Percentiles rank a stretch among this genome's conserved stretches.
phyloP scores from a whole-genome alignment of 2,797 vertebrate genomes.

The Falco cherrug region DNA sequence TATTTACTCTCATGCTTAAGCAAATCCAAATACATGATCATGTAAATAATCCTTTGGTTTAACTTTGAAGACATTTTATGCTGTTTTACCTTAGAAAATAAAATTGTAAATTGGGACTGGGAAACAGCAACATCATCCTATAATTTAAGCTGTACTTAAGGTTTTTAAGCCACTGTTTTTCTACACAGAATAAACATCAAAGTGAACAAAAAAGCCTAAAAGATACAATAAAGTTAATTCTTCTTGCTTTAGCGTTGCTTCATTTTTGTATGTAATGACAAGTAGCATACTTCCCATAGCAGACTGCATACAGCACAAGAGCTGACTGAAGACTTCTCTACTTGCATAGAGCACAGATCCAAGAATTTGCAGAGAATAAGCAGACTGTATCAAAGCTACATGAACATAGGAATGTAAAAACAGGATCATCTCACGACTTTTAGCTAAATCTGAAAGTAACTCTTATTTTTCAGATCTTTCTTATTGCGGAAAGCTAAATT shows the following conservation, averaged over 20 bases:
- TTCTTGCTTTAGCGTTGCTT: not conserved
- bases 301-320: not conserved
- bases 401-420: not conserved
- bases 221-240: not conserved
- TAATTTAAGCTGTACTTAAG: not conserved
- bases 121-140: not conserved
- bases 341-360: not conserved
- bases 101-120: not conserved
- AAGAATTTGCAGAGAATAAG: not conserved
- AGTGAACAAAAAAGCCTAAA: not conserved
- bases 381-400: not conserved
- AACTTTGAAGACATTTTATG: not conserved
- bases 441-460: not conserved
- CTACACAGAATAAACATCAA: not conserved
- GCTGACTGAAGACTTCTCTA: not conserved
- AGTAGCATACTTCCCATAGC: not conserved
- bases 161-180: not conserved
- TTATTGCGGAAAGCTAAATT: not conserved
- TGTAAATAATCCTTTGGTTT: not conserved
- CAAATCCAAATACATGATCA: rapidly evolving
- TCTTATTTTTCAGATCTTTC: not conserved
- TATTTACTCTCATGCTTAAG: not conserved
- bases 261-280: not conserved
- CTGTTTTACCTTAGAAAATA: not conserved
- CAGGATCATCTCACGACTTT: not conserved